Conservation (phyloP, 2,888 invertebrate species). For the Laothoe populi region DNA sequence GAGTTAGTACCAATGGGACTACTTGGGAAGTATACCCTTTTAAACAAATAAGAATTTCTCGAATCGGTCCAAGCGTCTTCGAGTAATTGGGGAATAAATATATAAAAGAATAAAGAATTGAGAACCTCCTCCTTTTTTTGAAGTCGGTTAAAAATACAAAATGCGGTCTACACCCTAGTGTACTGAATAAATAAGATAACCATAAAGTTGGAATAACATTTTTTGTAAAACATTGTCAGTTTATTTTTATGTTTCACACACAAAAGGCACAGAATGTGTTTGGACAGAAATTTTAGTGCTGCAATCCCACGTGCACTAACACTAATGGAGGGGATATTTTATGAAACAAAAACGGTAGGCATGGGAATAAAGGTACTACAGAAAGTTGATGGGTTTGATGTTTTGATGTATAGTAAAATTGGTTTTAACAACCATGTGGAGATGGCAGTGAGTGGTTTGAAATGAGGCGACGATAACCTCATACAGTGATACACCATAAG, state of each 20-base stretch:
- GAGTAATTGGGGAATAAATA: too few relatives aligned
- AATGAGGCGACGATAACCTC: too few relatives aligned
- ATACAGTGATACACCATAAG: too few relatives aligned
- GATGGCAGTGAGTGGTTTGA: too few relatives aligned
- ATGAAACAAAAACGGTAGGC: neutral
- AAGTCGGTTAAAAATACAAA: neutral
- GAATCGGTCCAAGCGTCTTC: too few relatives aligned
- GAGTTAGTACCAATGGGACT: too few relatives aligned
- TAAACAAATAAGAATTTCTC: too few relatives aligned
- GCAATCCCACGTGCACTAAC: slow-evolving; percentile 34
- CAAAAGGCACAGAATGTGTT: slow-evolving; percentile 14
- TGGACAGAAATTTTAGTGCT: slow-evolving; percentile 16
- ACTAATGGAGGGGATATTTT: slow-evolving; percentile 10
- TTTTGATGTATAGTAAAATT: too few relatives aligned
- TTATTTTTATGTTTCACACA: slow-evolving; percentile 14
- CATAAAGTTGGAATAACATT: slow-evolving; percentile 11
- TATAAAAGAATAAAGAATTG: too few relatives aligned
- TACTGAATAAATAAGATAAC: neutral
- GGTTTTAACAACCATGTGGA: too few relatives aligned
- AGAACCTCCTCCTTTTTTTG: too few relatives aligned
- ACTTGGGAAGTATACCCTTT: too few relatives aligned
- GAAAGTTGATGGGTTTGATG: neutral
- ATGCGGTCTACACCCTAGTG: neutral
- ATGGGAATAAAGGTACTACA: neutral
- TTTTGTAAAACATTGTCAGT: slow-evolving; percentile 11